These are phyloP conservation scores for Psophia crepitans DNA, from an alignment of 2,113 vertebrate species.

Conservation along the genomic window DNA sequence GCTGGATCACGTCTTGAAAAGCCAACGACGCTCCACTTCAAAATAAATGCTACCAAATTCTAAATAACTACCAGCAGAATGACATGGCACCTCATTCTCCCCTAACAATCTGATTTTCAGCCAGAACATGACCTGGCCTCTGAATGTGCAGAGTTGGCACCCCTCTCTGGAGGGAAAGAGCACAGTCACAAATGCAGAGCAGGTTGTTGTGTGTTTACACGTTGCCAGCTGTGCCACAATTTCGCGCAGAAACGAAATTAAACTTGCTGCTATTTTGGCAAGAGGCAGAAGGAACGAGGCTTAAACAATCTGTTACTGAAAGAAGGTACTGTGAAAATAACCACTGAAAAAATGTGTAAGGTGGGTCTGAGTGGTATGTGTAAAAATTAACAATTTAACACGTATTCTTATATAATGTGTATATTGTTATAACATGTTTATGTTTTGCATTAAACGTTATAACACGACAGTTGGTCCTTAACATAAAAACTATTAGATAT, in stretches of 20 bases:
- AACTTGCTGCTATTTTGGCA: conserved; percentile 25
- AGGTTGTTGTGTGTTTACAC: neutral
- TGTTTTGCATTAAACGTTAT: neutral
- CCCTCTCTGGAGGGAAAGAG: neutral
- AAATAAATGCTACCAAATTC: neutral
- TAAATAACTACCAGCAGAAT: neutral
- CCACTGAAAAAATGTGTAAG: neutral
- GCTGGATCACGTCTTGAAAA: neutral
- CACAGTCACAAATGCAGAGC: neutral
- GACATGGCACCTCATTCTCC: neutral
- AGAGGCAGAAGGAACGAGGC: neutral
- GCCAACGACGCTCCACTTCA: neutral
- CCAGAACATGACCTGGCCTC: neutral
- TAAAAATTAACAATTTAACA: neutral
- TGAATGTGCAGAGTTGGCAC: neutral
- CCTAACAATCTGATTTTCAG: neutral
- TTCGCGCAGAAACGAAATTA: conserved; percentile 8
- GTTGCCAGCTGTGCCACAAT: neutral
- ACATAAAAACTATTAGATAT: neutral
- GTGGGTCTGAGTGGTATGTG: neutral
- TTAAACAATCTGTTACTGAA: neutral
- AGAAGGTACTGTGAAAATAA: conserved; percentile 1
- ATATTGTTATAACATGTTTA: neutral
- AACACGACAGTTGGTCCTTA: neutral
- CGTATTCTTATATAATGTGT: neutral